Evolutionary conservation across 2,888 invertebrate species (phyloP).

Genomic region (Platycheirus albimanus): DNA sequence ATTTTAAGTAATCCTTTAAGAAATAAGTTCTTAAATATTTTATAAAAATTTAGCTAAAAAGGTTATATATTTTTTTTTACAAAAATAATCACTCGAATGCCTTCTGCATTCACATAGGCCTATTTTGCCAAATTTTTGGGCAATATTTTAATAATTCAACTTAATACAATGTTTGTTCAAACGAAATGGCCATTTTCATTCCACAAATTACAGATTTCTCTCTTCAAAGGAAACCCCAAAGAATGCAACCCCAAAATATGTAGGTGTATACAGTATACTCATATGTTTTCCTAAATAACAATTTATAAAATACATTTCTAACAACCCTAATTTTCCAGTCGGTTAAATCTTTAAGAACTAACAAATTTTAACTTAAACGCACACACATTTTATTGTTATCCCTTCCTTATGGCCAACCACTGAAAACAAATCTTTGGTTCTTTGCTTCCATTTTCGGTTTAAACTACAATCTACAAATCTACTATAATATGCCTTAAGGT

Average conservation of each 20-base stretch:
- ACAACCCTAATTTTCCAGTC: slow-evolving; percentile 45
- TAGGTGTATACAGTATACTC: no score
- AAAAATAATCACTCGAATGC: no score
- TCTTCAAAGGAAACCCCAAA: slow-evolving; percentile 24
- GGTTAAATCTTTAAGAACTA: slow-evolving; percentile 44
- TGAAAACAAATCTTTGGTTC: slow-evolving; percentile 49
- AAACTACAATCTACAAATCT: not conserved
- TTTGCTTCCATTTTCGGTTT: not conserved
- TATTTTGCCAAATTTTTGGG: not conserved
- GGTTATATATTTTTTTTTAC: no score
- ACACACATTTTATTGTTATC: slow-evolving; percentile 61
- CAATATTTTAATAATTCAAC: slow-evolving; percentile 9
- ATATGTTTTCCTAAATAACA: not conserved
- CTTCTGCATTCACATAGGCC: not conserved
- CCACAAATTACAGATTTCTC: slow-evolving; percentile 1
- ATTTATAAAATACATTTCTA: not conserved
- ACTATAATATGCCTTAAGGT: slow-evolving; percentile 3
- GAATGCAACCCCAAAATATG: slow-evolving; percentile 37
- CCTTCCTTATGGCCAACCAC: slow-evolving; percentile 59
- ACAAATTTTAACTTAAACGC: slow-evolving; percentile 62
- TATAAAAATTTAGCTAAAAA: no score
- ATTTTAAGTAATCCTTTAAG: no score
- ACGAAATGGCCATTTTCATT: not conserved
- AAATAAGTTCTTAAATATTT: no score
- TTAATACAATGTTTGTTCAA: not conserved